phyloP scores from a whole-genome alignment of 2,888 invertebrate species.

The Coenonympha arcania region DNA sequence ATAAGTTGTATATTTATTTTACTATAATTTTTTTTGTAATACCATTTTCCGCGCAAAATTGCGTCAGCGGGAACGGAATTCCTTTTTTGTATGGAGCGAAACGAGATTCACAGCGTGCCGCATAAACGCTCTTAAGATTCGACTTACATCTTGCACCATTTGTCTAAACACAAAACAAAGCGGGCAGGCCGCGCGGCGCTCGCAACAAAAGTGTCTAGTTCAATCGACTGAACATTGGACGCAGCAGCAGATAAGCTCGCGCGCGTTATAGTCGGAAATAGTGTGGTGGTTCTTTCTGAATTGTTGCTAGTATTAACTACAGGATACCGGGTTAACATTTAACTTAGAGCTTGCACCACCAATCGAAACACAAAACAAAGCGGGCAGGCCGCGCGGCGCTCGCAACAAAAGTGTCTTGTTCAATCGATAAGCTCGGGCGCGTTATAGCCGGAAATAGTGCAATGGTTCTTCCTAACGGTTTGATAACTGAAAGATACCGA shows the following conservation, averaged over 20 bases:
- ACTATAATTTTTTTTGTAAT: too few relatives aligned
- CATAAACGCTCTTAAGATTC: too few relatives aligned
- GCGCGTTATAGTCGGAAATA: conserved; percentile 3
- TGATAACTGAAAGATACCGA: too few relatives aligned
- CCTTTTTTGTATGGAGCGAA: too few relatives aligned
- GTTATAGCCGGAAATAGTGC: background rate
- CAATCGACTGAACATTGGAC: conserved; percentile 31
- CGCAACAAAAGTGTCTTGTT: conserved; percentile 26
- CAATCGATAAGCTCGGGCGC: conserved; percentile 27
- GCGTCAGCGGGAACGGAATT: too few relatives aligned
- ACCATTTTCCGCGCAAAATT: too few relatives aligned
- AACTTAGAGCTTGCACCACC: background rate
- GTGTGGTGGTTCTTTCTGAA: background rate
- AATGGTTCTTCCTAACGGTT: background rate
- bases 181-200: conserved; percentile 7
- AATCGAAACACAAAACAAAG: conserved; percentile 20
- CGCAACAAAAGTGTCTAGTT: conserved; percentile 26
- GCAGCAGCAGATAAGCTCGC: conserved; percentile 29
- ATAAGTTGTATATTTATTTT: too few relatives aligned
- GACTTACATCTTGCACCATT: background rate
- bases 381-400: conserved; percentile 7
- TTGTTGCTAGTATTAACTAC: too few relatives aligned
- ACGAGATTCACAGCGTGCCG: too few relatives aligned
- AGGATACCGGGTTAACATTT: too few relatives aligned
- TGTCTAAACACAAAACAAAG: conserved; percentile 20